phyloP scores from a whole-genome alignment of 2,113 vertebrate genomes.

The Lepus europaeus region DNA sequence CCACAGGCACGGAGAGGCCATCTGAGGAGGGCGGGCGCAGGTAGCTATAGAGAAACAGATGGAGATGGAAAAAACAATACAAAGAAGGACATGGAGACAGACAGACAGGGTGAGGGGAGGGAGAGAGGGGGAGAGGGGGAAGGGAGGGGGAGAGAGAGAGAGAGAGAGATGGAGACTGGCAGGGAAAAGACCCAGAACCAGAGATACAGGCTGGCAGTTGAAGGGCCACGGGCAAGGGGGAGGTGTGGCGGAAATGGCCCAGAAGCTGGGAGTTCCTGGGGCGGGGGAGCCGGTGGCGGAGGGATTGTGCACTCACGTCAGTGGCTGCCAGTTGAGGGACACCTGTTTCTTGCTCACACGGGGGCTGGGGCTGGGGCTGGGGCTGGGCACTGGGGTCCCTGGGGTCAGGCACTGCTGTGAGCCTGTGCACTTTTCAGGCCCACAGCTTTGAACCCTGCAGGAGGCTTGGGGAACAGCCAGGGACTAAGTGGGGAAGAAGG shows the following conservation, averaged over 20 bases:
- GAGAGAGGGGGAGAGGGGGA: not conserved
- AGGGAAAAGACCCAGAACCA: not conserved
- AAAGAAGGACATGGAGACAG: not conserved
- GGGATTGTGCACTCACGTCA: slow-evolving; percentile 82
- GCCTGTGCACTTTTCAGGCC: slow-evolving; percentile 37
- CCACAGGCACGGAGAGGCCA: too few relatives aligned
- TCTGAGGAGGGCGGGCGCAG: not conserved
- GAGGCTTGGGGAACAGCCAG: slow-evolving; percentile 76
- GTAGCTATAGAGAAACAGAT: not conserved
- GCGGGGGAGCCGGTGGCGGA: too few relatives aligned
- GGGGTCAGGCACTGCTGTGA: slow-evolving; percentile 40
- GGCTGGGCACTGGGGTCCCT: not conserved
- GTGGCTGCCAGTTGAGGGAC: slow-evolving; percentile 84
- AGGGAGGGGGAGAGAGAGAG: not conserved
- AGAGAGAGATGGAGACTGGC: not conserved
- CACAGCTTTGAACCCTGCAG: slow-evolving; percentile 74
- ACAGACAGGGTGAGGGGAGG: not conserved
- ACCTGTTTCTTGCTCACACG: slow-evolving; percentile 69
- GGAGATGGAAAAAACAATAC: not conserved
- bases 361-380: not conserved
- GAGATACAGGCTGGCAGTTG: not conserved
- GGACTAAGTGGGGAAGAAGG: slow-evolving; percentile 49
- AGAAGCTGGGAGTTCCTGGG: not conserved
- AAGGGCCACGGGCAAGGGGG: not conserved
- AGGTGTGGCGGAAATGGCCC: not conserved